These are phyloP conservation scores for Tinea trinotella DNA, from an alignment of 2,888 invertebrate genomes.

Conservation along the genomic window DNA sequence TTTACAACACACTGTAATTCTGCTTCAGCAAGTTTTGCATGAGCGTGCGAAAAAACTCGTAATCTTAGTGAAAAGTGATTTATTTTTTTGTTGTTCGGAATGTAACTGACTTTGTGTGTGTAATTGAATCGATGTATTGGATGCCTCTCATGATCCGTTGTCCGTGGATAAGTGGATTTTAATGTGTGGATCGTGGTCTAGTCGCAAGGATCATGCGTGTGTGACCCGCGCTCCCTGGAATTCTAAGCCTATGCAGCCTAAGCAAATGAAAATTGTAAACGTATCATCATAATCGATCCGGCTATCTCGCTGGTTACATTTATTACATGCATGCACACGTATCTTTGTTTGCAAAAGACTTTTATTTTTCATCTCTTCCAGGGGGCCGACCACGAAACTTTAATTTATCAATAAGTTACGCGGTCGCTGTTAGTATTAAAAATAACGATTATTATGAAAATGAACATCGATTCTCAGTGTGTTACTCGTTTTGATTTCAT, in stretches of 20 bases:
- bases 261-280: constrained; percentile 9
- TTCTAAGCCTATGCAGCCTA: constrained; percentile 1
- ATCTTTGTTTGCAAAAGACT: background rate
- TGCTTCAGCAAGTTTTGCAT: constrained; percentile 39
- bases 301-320: background rate
- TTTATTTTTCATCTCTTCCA: too few species aligned
- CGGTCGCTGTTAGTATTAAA: too few species aligned
- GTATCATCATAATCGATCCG: background rate
- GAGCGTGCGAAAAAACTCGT: constrained; percentile 52
- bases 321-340: background rate
- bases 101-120: background rate
- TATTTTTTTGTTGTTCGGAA: background rate
- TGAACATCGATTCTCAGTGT: too few species aligned
- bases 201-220: background rate
- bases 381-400: too few species aligned
- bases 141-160: constrained; percentile 5
- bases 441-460: too few species aligned
- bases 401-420: too few species aligned
- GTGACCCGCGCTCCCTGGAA: constrained; percentile 19
- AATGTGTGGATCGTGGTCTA: constrained; percentile 19
- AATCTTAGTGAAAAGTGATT: constrained; percentile 21
- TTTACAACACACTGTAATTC: constrained; percentile 46
- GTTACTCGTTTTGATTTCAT: too few species aligned
- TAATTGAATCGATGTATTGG: constrained; percentile 10
- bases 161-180: constrained; percentile 19